phyloP scores from a whole-genome alignment of 2,113 vertebrate genomes.

The Blennius ocellaris region DNA sequence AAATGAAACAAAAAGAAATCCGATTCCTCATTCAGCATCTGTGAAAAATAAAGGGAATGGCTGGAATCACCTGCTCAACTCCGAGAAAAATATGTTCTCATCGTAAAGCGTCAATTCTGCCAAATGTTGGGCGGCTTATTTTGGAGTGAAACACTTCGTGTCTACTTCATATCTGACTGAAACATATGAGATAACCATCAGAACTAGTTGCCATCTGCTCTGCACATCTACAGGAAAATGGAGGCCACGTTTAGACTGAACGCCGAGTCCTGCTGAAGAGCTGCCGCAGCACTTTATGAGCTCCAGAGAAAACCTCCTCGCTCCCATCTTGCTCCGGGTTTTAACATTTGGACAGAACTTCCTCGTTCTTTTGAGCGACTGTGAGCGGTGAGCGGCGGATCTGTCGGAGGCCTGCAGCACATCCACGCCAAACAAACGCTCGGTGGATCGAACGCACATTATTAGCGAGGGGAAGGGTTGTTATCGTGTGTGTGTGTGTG shows the following conservation, averaged over 20 bases:
- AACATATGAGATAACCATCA: slow-evolving; percentile 52
- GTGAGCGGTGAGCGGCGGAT: background rate
- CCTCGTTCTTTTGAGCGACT: background rate
- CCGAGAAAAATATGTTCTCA: slow-evolving; percentile 14
- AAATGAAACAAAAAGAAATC: slow-evolving; percentile 9
- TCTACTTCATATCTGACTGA: slow-evolving; percentile 53
- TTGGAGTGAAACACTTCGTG: slow-evolving; percentile 58
- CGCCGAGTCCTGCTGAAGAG: slow-evolving; percentile 22
- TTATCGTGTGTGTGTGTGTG: too few relatives aligned
- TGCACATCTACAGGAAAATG: slow-evolving; percentile 39
- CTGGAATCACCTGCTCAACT: slow-evolving; percentile 28
- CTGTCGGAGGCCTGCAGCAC: background rate
- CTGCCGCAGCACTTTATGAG: slow-evolving; percentile 48
- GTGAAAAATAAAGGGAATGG: slow-evolving; percentile 30
- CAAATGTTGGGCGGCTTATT: slow-evolving; percentile 25
- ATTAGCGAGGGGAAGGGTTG: too few relatives aligned
- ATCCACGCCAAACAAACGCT: too few relatives aligned
- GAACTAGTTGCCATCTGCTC: slow-evolving; percentile 54
- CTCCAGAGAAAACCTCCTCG: slow-evolving; percentile 8
- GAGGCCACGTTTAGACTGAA: slow-evolving; percentile 27
- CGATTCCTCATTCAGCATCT: slow-evolving; percentile 31
- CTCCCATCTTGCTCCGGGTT: too few relatives aligned
- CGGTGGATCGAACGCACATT: too few relatives aligned
- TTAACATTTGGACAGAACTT: too few relatives aligned
- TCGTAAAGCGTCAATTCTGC: slow-evolving; percentile 13